These are phyloP conservation scores for Notoglanidium macrostoma DNA, from an alignment of 2,797 vertebrate species.

Conservation along the genomic window DNA sequence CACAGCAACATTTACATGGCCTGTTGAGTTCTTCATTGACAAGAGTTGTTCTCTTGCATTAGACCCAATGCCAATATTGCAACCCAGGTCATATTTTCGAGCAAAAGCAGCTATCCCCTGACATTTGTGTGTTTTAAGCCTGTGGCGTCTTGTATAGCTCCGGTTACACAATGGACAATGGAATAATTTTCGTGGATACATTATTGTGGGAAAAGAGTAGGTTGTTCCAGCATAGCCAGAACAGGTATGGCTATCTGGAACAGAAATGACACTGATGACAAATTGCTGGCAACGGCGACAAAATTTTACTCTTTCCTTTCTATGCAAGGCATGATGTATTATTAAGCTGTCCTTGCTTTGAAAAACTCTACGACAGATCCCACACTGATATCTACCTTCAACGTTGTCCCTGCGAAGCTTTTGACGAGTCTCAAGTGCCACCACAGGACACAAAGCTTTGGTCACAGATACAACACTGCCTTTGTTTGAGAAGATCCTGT, in stretches of 20 bases:
- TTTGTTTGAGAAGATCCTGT: constrained; percentile 58
- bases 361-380: constrained; percentile 75
- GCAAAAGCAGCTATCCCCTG: constrained; percentile 53
- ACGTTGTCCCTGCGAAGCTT: constrained; percentile 65
- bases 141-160: constrained; percentile 74
- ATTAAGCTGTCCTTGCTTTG: constrained; percentile 72
- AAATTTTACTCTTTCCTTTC: constrained; percentile 78
- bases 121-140: constrained; percentile 77
- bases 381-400: constrained; percentile 74
- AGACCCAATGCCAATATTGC: constrained; percentile 35
- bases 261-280: constrained; percentile 70
- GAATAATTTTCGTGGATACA: constrained; percentile 62
- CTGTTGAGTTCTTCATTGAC: constrained; percentile 22
- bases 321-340: constrained; percentile 79
- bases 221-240: constrained; percentile 51
- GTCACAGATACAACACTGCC: constrained; percentile 69
- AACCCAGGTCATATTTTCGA: constrained; percentile 7
- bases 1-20: constrained; percentile 59
- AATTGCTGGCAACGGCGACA: constrained; percentile 76
- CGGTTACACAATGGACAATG: constrained; percentile 77
- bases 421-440: constrained; percentile 78
- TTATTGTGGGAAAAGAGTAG: constrained; percentile 16
- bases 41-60: constrained; percentile 39
- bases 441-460: constrained; percentile 77
- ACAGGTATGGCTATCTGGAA: constrained; percentile 73